Percentiles rank a stretch among this genome's conserved stretches.
These are phyloP conservation scores for Battus philenor DNA, from an alignment of 1,140 invertebrate species.

Conservation along the genomic window DNA sequence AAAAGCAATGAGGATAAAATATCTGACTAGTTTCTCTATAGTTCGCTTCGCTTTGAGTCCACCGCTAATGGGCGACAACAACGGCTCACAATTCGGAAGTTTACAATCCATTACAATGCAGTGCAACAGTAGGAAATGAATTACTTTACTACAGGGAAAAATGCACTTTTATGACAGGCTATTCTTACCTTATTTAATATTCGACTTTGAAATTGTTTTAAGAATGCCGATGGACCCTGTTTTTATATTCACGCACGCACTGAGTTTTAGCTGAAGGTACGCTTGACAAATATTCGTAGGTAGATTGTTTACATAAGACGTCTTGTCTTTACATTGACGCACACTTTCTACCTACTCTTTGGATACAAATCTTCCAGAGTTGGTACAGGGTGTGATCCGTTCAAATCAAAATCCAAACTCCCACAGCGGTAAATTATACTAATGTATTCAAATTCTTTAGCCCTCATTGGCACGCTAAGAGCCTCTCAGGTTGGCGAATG, in stretches of 20 bases:
- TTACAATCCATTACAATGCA: slow-evolving; percentile 55
- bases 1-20: slow-evolving; percentile 38
- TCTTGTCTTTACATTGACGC: too few relatives aligned
- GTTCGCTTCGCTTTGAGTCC: slow-evolving; percentile 21
- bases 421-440: too few relatives aligned
- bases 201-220: slow-evolving; percentile 35
- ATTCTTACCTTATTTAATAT: slow-evolving; percentile 36
- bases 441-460: too few relatives aligned
- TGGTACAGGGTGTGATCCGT: too few relatives aligned
- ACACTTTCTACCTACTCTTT: too few relatives aligned
- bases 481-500: too few relatives aligned
- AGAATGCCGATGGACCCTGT: slow-evolving; percentile 28
- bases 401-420: too few relatives aligned
- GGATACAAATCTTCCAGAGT: too few relatives aligned
- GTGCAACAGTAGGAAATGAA: slow-evolving; percentile 57
- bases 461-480: too few relatives aligned
- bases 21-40: too few relatives aligned
- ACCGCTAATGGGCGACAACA: slow-evolving; percentile 46
- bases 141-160: slow-evolving; percentile 54
- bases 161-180: slow-evolving; percentile 44
- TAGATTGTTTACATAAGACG: too few relatives aligned
- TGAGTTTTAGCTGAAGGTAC: slow-evolving; percentile 25
- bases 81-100: slow-evolving; percentile 56
- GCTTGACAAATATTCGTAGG: slow-evolving; percentile 27
- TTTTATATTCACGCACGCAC: slow-evolving; percentile 20